Evolutionary conservation across 2,113 vertebrate species (phyloP), one percentile per base, ranked within the genome.

Genomic region (Boulengeromyrus knoepffleri): DNA sequence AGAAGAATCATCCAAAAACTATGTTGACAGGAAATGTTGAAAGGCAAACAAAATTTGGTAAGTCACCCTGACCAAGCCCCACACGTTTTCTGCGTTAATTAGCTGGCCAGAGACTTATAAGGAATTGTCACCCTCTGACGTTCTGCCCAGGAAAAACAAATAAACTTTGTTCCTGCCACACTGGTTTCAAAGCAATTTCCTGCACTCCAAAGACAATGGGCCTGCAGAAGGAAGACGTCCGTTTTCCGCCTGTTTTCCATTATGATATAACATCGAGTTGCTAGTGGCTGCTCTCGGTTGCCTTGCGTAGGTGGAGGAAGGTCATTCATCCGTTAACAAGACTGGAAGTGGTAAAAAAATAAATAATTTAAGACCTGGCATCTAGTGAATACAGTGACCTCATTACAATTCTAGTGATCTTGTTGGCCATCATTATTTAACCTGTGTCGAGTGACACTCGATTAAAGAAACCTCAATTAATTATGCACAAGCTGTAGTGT

Each of bases 161-260:
- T 85, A 50, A 58, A 84, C 42, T 6, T 74, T 31, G 88, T 66
- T 89, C 66, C 88, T 89, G 88, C 77, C 50, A 80, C 89, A 58
- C 21, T 36, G 21, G 50, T 62, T 85, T 89, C 52, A 80, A 77
- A 46, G 89, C 31, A 31, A 89, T 85, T 85, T 85, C 80, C 89
- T 45, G 80, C 36, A 45, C 39, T 89, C 49, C 89, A 77, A 80
- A 85, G 39, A 89, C 89, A 89, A 89, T 85, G 89, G 89, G 36
- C 31, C 36, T 3, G 6, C 89, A 85, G 77, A 53, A 46, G 70
- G 70, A 89, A 80, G 47, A 70, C 47, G 66, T 52, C 15, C 70
- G n/a, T 50, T 36, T 80, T 52, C 50, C 49, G 31, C 10, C 2
- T 58, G 77, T 89, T 89, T 89, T 89, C 89, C 80, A 84, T 53